Percentiles rank a stretch among this genome's conserved stretches.
These are phyloP conservation scores for Strigamia maritima DNA, from an alignment of 2,888 invertebrate genomes.

Conservation along the genomic window DNA sequence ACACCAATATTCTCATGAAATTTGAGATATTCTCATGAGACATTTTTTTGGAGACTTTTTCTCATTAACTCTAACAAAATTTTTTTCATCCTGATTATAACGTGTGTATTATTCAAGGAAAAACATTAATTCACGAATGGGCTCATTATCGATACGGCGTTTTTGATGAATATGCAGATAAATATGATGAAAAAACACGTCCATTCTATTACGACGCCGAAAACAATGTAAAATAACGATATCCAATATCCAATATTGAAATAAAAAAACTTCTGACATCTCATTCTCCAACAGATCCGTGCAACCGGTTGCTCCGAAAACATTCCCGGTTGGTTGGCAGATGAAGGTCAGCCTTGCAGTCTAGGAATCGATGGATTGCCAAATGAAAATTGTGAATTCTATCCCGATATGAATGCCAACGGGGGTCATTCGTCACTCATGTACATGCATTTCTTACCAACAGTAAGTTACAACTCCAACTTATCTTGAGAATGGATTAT, in stretches of 20 bases:
- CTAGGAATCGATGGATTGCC: conserved; percentile 41
- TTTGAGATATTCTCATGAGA: too few species aligned
- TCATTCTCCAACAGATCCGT: conserved; percentile 42
- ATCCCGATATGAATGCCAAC: conserved; percentile 39
- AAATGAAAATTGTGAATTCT: conserved; percentile 42
- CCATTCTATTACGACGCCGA: conserved; percentile 44
- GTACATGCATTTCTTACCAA: conserved; percentile 46
- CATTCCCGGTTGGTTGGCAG: conserved; percentile 45
- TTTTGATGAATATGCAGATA: conserved; percentile 47
- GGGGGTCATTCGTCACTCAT: conserved; percentile 45
- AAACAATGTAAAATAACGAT: conserved; percentile 41
- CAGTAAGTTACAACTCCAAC: too few species aligned
- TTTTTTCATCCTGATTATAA: not conserved
- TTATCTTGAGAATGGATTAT: not conserved
- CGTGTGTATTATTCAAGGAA: not conserved
- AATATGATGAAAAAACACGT: conserved; percentile 42
- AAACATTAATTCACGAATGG: conserved; percentile 47
- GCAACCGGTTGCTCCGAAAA: conserved; percentile 45
- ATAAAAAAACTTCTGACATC: not conserved
- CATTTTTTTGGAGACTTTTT: too few species aligned
- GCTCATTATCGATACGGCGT: conserved; percentile 48
- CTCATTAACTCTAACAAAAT: too few species aligned
- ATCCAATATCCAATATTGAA: not conserved
- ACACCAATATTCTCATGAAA: too few species aligned
- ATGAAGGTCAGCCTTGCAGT: conserved; percentile 44